Evolutionary conservation across 1,140 invertebrate species (phyloP).

Genomic region (Caenorhabditis brenneri): DNA sequence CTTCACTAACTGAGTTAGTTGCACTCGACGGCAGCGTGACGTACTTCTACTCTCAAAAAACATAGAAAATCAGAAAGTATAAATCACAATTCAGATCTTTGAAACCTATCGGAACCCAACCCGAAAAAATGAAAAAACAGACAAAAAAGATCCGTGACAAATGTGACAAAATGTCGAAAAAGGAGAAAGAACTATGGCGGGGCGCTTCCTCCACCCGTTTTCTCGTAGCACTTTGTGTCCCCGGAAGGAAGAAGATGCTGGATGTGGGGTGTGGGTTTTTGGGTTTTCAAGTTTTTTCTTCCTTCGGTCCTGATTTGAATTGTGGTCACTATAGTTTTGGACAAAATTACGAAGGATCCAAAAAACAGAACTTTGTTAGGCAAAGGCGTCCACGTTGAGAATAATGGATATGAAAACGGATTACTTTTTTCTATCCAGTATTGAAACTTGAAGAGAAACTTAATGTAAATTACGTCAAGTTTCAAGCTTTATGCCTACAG

Average conservation of each 20-base stretch:
- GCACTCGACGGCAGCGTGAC: not conserved
- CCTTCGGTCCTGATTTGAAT: not conserved
- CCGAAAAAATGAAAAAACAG: not conserved
- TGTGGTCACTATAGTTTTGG: not conserved
- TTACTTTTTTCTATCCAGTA: too few relatives aligned
- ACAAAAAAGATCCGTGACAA: not conserved
- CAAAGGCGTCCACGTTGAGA: too few relatives aligned
- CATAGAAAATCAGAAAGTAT: not conserved
- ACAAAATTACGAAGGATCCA: too few relatives aligned
- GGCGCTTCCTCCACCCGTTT: not conserved
- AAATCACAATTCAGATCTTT: not conserved
- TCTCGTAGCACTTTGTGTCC: not conserved
- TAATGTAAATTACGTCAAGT: too few relatives aligned
- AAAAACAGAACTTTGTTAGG: too few relatives aligned
- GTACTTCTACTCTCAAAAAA: not conserved
- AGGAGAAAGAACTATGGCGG: not conserved
- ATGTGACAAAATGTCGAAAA: not conserved
- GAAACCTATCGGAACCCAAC: not conserved
- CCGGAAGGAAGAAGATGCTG: constrained; percentile 8
- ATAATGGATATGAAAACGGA: too few relatives aligned
- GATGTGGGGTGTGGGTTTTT: not conserved
- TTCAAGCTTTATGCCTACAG: too few relatives aligned
- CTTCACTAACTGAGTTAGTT: not conserved
- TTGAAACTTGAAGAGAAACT: too few relatives aligned
- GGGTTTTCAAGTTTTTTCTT: constrained; percentile 12